Percentiles rank a stretch among this genome's conserved stretches.
Evolutionary conservation across 2,113 vertebrate species (phyloP).

Genomic region (Terrapene triunguis): DNA sequence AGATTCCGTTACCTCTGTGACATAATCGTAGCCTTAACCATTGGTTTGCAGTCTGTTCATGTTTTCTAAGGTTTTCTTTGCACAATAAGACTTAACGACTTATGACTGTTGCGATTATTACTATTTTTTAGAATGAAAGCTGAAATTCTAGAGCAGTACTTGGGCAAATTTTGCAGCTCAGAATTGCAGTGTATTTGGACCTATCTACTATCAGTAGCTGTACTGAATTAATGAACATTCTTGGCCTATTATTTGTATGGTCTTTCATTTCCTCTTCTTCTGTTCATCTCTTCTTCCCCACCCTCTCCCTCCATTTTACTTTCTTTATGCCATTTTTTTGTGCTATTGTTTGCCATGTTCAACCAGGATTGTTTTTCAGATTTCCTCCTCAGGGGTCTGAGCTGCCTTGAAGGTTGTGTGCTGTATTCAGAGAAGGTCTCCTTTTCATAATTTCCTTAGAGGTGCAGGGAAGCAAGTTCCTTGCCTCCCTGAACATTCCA

Average conservation of each 20-base stretch:
- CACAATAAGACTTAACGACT: neutral
- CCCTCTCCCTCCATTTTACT: neutral
- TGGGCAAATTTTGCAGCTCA: neutral
- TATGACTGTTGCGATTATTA: neutral
- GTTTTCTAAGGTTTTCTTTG: no score
- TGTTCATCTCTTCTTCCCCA: neutral
- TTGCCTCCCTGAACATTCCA: neutral
- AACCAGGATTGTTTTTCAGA: neutral
- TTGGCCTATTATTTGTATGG: fast-evolving
- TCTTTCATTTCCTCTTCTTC: neutral
- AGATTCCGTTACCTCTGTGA: no score
- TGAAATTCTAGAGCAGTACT: neutral
- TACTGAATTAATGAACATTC: neutral
- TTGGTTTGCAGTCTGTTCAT: no score
- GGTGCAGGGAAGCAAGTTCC: neutral
- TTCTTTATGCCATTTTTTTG: neutral
- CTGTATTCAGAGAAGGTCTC: neutral
- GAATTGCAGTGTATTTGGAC: neutral
- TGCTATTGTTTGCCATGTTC: fast-evolving
- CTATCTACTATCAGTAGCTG: neutral
- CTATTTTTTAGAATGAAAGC: no score
- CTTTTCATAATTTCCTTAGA: neutral
- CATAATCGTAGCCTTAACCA: no score
- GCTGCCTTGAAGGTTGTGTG: neutral
- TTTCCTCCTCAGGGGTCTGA: neutral